Conservation (phyloP, 2,113 vertebrate genomes). For the Felis chaus region DNA sequence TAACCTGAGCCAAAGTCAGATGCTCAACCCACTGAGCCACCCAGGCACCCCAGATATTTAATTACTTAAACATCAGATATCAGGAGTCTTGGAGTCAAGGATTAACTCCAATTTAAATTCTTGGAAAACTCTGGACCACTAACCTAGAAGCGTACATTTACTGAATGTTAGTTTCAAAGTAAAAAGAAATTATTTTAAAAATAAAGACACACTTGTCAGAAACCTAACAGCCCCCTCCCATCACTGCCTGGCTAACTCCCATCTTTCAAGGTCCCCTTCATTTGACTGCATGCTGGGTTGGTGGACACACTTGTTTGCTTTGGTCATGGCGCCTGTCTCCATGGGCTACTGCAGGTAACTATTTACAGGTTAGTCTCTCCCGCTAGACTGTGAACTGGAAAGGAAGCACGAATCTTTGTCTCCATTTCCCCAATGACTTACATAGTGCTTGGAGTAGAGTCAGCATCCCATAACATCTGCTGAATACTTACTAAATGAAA, state of each 20-base stretch:
- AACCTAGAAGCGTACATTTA: not conserved
- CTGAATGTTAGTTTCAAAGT: not conserved
- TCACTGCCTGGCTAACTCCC: not conserved
- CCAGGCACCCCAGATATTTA: too few species aligned
- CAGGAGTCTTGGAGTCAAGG: not conserved
- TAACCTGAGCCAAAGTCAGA: too few species aligned
- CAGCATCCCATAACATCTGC: not conserved
- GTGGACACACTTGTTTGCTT: fast-evolving
- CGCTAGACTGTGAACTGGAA: not conserved
- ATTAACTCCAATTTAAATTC: not conserved
- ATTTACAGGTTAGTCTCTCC: not conserved
- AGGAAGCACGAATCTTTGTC: too few species aligned
- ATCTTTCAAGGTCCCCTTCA: not conserved
- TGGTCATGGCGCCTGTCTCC: fast-evolving
- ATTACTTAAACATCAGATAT: not conserved
- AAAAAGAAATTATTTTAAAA: not conserved
- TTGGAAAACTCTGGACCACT: not conserved
- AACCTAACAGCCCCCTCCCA: not conserved
- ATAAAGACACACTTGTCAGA: not conserved
- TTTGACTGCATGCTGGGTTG: fast-evolving
- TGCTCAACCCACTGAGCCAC: too few species aligned
- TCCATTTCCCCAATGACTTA: too few species aligned
- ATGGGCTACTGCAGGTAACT: too few species aligned
- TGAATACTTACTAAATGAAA: not conserved
- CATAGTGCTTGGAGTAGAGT: not conserved